Conservation (phyloP, 2,113 vertebrate species). For the Lagopus leucura region DNA sequence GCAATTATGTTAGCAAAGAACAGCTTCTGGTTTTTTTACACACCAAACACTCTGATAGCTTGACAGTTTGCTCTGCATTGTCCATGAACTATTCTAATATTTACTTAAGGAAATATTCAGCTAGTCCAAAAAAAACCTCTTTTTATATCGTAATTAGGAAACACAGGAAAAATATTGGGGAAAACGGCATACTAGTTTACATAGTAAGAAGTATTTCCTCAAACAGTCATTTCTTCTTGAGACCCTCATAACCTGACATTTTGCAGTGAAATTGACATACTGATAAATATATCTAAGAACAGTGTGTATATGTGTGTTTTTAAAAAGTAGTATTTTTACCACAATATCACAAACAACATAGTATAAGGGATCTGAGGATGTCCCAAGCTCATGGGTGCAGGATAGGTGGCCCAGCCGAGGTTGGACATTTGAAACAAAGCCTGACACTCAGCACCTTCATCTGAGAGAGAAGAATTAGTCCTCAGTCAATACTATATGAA, state of each 20-base stretch:
- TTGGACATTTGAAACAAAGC: not conserved
- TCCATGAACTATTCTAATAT: not conserved
- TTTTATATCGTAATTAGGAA: not conserved
- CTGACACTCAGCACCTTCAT: not conserved
- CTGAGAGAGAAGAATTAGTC: not conserved
- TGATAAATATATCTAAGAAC: not conserved
- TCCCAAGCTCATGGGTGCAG: not conserved
- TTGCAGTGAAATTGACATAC: not conserved
- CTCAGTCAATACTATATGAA: not conserved
- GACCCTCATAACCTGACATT: not conserved
- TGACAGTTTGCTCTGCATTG: not conserved
- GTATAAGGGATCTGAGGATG: not conserved
- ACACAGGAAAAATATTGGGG: not conserved
- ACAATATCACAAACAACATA: not conserved
- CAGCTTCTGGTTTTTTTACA: not conserved
- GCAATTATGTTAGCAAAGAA: not conserved
- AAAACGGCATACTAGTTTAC: not conserved
- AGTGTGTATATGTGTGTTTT: not conserved
- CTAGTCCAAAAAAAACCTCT: not conserved
- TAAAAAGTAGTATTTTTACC: not conserved
- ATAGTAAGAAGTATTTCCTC: not conserved
- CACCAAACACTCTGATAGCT: not conserved
- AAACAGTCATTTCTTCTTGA: not conserved
- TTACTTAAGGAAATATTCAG: slow-evolving; percentile 15
- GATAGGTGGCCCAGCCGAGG: too few species aligned